phyloP scores from a whole-genome alignment of 2,113 vertebrate species.

The Gila orcuttii region DNA sequence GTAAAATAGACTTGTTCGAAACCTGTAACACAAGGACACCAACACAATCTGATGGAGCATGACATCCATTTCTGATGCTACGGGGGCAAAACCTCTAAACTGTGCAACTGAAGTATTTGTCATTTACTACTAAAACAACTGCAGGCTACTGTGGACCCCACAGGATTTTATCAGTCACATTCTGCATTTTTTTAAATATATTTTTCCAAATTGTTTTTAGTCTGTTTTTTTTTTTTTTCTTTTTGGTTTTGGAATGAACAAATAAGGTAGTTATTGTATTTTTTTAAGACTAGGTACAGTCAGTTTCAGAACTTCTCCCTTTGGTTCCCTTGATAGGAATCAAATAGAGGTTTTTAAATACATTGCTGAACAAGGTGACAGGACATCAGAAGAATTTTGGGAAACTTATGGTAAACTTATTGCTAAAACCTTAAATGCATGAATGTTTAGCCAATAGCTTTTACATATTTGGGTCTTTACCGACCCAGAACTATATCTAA shows the following conservation, averaged over 20 bases:
- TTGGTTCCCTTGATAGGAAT: background rate
- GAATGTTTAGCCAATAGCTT: too few relatives aligned
- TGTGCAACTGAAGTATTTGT: background rate
- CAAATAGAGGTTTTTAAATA: background rate
- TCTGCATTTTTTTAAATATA: background rate
- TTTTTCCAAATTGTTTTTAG: background rate
- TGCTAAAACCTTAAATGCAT: too few relatives aligned
- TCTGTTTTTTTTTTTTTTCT: background rate
- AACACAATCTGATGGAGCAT: background rate
- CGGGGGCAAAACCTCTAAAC: background rate
- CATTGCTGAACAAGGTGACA: background rate
- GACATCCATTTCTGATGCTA: background rate
- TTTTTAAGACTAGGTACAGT: background rate
- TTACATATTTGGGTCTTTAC: too few relatives aligned
- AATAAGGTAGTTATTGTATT: background rate
- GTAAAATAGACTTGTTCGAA: background rate
- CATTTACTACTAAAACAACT: background rate
- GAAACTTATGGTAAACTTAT: background rate
- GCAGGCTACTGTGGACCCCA: background rate
- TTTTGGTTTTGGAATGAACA: conserved; percentile 13
- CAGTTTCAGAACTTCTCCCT: background rate
- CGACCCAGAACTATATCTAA: too few relatives aligned
- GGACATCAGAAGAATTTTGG: background rate
- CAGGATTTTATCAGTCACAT: background rate
- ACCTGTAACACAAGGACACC: background rate